Evolutionary conservation across 2,888 invertebrate genomes (phyloP), one percentile per base, ranked within the genome.

Genomic region (Fissipunctia ypsillon): DNA sequence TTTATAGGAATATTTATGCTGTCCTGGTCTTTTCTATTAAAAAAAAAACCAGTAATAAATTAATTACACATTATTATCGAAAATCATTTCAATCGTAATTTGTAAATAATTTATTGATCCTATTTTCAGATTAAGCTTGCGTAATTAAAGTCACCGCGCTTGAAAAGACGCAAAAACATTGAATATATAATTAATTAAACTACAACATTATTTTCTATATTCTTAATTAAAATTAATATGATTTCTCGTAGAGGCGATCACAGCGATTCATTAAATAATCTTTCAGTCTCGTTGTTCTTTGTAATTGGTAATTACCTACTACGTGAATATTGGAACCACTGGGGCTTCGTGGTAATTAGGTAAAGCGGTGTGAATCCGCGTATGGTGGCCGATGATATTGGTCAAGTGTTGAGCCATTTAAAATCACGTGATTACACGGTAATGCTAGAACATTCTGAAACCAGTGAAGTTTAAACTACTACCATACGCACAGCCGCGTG

Each of bases 221-320:
- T 7, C n/a, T 41, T n/a, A 38, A 66, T 28, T 50, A 38, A 65
- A 16, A 38, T 28, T 16, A 25, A 43, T 52, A 35, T 22, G 22
- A 12, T 61, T 52, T 1, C 31, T 50, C 43, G 19, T 56, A 57
- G 22, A 38, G 31, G 28, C 25, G 14, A 25, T 41, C 14, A 31
- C 22, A 52, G 57, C 2, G 9, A n/a, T 45, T 52, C 57, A 64
- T 64, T 78, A 45, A 63, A 64, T 78, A 70, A 69, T 78, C 25
- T 56, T 43, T n/a, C 43, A 31, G 50, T 50, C 4, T 19, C 41
- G 16, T 14, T 56, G 31, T 16, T 60, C 50, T 38, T 45, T 14
- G 14, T 59, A 78, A 63, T 78, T 63, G 54, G 60, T 69, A 61
- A 77, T 76, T 76, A 69, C n/a, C n/a, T n/a, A n/a, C 6, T 48